These are phyloP conservation scores for Aquatica leii DNA, from an alignment of 2,888 invertebrate species.

Conservation along the genomic window DNA sequence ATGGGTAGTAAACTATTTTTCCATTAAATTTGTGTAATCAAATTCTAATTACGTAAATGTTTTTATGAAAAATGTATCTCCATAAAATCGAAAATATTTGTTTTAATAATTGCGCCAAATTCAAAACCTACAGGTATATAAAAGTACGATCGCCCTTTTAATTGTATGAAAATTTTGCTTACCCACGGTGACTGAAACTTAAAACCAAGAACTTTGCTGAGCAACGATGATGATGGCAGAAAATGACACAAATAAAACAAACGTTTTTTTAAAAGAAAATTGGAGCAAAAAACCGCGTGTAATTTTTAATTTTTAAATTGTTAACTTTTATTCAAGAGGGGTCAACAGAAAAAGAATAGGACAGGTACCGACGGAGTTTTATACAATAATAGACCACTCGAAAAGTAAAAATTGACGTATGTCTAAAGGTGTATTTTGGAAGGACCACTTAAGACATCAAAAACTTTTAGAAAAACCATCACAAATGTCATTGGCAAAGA, in stretches of 20 bases:
- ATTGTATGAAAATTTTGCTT: constrained; percentile 39
- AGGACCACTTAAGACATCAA: constrained; percentile 39
- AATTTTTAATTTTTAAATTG: background rate
- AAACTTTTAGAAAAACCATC: constrained; percentile 30
- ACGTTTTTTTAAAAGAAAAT: constrained; percentile 8
- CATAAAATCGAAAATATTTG: no score
- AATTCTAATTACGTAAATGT: no score
- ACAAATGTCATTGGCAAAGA: constrained; percentile 34
- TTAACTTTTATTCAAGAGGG: no score
- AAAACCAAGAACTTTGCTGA: constrained; percentile 38
- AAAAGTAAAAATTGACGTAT: constrained; percentile 26
- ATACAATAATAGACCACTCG: constrained; percentile 31
- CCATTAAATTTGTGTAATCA: no score
- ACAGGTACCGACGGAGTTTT: constrained; percentile 30
- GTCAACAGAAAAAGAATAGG: constrained; percentile 16
- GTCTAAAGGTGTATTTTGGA: constrained; percentile 29
- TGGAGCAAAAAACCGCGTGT: constrained; percentile 5
- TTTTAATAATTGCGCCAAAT: no score
- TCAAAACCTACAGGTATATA: no score
- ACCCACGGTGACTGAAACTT: constrained; percentile 41
- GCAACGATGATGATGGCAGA: constrained; percentile 41
- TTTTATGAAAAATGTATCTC: no score
- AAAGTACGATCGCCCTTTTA: no score
- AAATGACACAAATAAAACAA: constrained; percentile 6
- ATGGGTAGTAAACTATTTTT: no score